Base-by-base conservation (phyloP, 53 echinoderm and acorn worm genomes). In the Patiria pectinifera region DNA sequence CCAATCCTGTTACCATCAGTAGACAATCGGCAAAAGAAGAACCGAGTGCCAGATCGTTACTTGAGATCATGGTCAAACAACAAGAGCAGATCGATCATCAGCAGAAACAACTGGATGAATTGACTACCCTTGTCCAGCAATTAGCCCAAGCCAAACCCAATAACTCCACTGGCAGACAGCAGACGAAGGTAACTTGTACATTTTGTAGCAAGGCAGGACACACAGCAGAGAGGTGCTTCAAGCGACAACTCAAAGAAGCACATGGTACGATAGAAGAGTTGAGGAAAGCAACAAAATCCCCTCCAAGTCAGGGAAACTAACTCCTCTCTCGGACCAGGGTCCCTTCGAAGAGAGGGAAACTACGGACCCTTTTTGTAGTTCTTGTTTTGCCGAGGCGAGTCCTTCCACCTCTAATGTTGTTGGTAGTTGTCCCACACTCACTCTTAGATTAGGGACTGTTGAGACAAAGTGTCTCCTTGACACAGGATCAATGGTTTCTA, bases 161-260 rank as follows among this genome's bases (percentile, higher is more conserved):
- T 69, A 6, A n/a, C 4, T n/a, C 24, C 74, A 74, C 4, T 16
- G 21, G 70, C 70, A 2, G 16, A 70, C 70, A 18, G 4, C 70
- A 78, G 44, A 78, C 43, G 10, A 78, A 8, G 4, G 3, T 35
- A 15, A 78, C 78, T 13, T 84, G 66, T 23, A 4, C 26, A 84
- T 63, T 58, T 24, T 66, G 84, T 84, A 60, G 24, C 45, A 84
- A 43, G 16, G 12, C 84, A 24, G 84, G 84, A 16, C 84, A 84
- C 66, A 62, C 44, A 19, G 62, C 19, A 35, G 84, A 26, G 1
- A 84, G 23, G 6, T 84, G 84, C 19, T 84, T 35, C 59, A 26
- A 62, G 25, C 11, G 43, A 44, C 43, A 66, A 45, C 59, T 84
- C 8, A 22, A 66, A 11, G 66, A 84, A 44, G 66, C 66, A 24